Base-by-base conservation (phyloP, 2,113 vertebrate genomes). In the Polypterus bichir region DNA sequence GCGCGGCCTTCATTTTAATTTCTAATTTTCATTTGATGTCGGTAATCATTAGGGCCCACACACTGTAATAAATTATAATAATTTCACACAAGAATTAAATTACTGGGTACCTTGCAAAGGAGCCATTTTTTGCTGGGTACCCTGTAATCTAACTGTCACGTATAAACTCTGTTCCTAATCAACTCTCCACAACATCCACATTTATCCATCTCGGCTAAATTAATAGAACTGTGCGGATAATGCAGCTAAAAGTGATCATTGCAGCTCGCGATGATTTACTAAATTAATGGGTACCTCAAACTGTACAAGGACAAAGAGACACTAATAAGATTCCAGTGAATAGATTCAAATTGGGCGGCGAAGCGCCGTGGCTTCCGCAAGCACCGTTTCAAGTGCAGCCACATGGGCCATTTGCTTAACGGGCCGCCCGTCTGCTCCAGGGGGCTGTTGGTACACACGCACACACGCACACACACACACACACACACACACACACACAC, bases 101-200 rank as follows among this genome's bases (percentile, higher is more conserved):
- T 92, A 94, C 89, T 89, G 89, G 91, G 90, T 95, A 92, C 87
- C 90, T 92, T 82, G 79, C 83, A 84, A 84, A 81, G 86, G 86
- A 88, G 85, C 83, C 86, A 80, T 86, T 90, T 89, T 90, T 90
- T 83, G 80, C 81, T 84, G 83, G 83, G 83, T 89, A 92, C 88
- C 90, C 91, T 91, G 84, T 91, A 96, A 98, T 98, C 93, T 94
- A 92, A 89, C 93, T 97, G 93, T 97, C 93, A 95, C 86, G 89
- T 86, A 85, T 86, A 90, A 91, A 95, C 87, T 88, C 86, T 87
- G 84, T 87, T 85, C 85, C 89, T 89, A 94, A 97, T 97, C 92
- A 95, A 86, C 85, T 90, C 89, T 90, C 83, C 77, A 89, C 89
- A 92, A 94, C 93, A 92, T 90, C 93, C 91, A 86, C 91, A 91